These are phyloP conservation scores for Aleiodes testaceus DNA, from an alignment of 2,888 invertebrate genomes.

Conservation along the genomic window DNA sequence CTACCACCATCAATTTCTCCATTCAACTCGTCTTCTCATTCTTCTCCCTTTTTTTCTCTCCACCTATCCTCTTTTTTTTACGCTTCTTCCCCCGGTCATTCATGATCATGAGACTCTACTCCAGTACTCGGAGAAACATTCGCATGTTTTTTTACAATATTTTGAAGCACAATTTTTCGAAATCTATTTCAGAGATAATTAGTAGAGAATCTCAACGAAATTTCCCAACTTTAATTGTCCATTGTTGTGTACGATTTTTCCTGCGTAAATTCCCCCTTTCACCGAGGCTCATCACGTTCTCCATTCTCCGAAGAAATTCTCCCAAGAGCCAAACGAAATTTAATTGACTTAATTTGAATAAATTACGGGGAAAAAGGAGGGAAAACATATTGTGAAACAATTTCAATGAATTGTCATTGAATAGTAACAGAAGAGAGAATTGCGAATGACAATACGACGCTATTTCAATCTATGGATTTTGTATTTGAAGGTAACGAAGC, in stretches of 20 bases:
- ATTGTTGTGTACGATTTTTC: too few species aligned
- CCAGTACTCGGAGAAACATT: slow-evolving; percentile 1
- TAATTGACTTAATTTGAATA: slow-evolving; percentile 17
- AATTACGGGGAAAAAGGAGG: slow-evolving; percentile 12
- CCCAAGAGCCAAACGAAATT: not conserved
- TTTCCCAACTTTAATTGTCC: too few species aligned
- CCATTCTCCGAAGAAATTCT: too few species aligned
- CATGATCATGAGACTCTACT: slow-evolving; percentile 25
- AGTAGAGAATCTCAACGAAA: too few species aligned
- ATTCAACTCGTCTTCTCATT: slow-evolving; percentile 34
- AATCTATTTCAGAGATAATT: too few species aligned
- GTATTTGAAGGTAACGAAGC: slow-evolving; percentile 61
- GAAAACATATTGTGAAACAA: slow-evolving; percentile 3
- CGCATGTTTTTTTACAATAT: slow-evolving; percentile 6
- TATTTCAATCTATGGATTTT: slow-evolving; percentile 37
- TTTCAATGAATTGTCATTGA: slow-evolving; percentile 16
- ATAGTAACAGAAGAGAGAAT: not conserved
- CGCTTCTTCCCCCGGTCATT: slow-evolving; percentile 17
- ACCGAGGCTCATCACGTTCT: too few species aligned
- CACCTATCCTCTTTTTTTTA: slow-evolving; percentile 17
- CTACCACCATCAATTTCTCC: slow-evolving; percentile 34
- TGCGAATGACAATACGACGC: slow-evolving; percentile 20
- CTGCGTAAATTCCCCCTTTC: too few species aligned
- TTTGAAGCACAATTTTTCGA: not conserved
- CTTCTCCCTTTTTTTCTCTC: slow-evolving; percentile 9